Conservation (phyloP, 2,113 vertebrate genomes). For the Orientallactaga bullata region DNA sequence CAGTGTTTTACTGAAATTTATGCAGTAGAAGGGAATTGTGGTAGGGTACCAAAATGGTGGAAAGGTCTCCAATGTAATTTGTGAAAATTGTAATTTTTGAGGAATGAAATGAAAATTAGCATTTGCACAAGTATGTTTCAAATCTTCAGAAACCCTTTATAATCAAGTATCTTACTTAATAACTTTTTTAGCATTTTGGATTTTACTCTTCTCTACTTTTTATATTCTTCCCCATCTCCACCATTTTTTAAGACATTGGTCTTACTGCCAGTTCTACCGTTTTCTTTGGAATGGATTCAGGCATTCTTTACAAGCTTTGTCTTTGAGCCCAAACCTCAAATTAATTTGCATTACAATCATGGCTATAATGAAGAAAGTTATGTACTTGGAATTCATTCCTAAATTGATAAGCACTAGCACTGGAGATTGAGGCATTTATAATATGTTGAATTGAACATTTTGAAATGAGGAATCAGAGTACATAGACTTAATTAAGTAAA, state of each 20-base stretch:
- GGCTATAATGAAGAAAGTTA: constrained; percentile 20
- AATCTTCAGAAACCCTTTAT: constrained; percentile 41
- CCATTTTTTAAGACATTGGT: background rate
- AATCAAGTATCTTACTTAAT: constrained; percentile 47
- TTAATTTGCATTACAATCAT: constrained; percentile 49
- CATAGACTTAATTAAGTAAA: constrained; percentile 37
- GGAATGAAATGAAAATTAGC: constrained; percentile 30
- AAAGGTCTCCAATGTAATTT: constrained; percentile 18
- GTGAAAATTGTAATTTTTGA: background rate
- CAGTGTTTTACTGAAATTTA: constrained; percentile 28
- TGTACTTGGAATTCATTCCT: constrained; percentile 25
- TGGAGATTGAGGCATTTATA: background rate
- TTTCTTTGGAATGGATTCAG: constrained; percentile 29
- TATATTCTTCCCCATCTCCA: background rate
- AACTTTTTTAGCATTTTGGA: constrained; percentile 31
- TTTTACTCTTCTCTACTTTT: constrained; percentile 35
- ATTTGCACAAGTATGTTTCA: constrained; percentile 9
- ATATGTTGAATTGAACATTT: constrained; percentile 42
- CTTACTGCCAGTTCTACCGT: constrained; percentile 14
- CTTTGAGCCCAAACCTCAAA: background rate
- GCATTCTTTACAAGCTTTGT: constrained; percentile 39
- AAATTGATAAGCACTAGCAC: background rate
- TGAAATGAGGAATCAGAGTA: constrained; percentile 26
- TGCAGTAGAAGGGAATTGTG: constrained; percentile 37
- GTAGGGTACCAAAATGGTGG: constrained; percentile 5